These are phyloP conservation scores for Polietes domitor DNA, from an alignment of 2,888 invertebrate species.

Conservation along the genomic window DNA sequence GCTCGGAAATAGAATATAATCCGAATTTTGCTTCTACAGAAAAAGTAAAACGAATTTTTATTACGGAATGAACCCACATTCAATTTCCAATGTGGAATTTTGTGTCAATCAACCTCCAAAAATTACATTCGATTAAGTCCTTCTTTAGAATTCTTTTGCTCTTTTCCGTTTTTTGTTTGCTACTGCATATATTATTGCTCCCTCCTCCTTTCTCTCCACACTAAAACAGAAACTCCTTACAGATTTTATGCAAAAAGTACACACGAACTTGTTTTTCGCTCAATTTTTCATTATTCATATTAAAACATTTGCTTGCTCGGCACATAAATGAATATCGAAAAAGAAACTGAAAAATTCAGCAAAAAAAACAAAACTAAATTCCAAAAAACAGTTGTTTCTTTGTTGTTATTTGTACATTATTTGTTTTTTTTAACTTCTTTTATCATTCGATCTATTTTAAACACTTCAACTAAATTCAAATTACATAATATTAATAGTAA, in stretches of 20 bases:
- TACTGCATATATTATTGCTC: constrained; percentile 17
- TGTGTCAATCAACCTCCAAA: no score
- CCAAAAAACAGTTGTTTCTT: constrained; percentile 58
- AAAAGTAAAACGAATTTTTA: no score
- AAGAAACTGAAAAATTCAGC: background rate
- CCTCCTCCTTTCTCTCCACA: constrained; percentile 33
- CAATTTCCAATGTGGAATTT: no score
- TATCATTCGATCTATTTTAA: constrained; percentile 85
- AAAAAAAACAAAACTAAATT: background rate
- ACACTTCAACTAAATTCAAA: no score
- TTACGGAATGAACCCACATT: no score
- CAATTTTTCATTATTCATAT: constrained; percentile 38
- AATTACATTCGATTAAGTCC: no score
- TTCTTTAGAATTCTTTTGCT: no score
- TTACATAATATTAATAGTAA: no score
- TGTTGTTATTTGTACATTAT: constrained; percentile 66
- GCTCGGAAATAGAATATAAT: no score
- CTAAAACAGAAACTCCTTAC: constrained; percentile 57
- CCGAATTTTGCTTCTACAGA: no score
- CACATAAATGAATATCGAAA: background rate
- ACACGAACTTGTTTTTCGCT: constrained; percentile 21
- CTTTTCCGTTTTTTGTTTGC: no score
- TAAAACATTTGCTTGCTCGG: constrained; percentile 26
- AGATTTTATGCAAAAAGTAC: constrained; percentile 30
- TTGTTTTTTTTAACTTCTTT: constrained; percentile 79